Percentiles rank a stretch among this genome's conserved stretches.
Evolutionary conservation across 1,140 invertebrate genomes (phyloP).

Genomic region (Zaprionus taronus): DNA sequence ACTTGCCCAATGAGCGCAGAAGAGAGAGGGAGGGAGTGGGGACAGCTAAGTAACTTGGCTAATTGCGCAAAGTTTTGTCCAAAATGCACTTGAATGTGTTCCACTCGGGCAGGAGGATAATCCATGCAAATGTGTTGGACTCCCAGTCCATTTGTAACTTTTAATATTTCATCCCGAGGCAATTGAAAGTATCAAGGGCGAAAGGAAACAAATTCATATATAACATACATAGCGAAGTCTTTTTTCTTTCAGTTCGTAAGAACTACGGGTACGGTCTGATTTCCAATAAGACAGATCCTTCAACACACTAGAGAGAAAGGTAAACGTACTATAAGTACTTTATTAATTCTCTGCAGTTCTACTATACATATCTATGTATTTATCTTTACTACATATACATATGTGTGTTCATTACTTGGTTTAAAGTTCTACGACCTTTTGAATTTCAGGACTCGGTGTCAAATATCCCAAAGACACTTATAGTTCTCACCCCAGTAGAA

Average conservation of each 20-base stretch:
- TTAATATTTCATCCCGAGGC: constrained; percentile 1
- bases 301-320: not conserved
- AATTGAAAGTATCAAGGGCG: not conserved
- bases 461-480: not conserved
- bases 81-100: constrained; percentile 21
- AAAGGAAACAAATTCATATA: not conserved
- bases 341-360: too few relatives aligned
- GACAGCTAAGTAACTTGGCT: constrained; percentile 41
- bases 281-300: not conserved
- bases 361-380: too few relatives aligned
- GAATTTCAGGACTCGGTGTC: not conserved
- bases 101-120: constrained; percentile 14
- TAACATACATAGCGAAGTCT: not conserved
- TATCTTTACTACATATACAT: not conserved
- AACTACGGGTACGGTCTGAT: too few relatives aligned
- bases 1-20: constrained; percentile 29
- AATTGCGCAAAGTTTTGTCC: constrained; percentile 54
- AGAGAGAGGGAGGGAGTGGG: not conserved
- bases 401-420: too few relatives aligned
- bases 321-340: not conserved
- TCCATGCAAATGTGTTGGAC: not conserved
- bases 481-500: not conserved
- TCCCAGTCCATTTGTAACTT: constrained; percentile 1
- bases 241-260: not conserved
- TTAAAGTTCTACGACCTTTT: too few relatives aligned